Conservation (phyloP, 2,888 invertebrate species). For the Meloe dianella region DNA sequence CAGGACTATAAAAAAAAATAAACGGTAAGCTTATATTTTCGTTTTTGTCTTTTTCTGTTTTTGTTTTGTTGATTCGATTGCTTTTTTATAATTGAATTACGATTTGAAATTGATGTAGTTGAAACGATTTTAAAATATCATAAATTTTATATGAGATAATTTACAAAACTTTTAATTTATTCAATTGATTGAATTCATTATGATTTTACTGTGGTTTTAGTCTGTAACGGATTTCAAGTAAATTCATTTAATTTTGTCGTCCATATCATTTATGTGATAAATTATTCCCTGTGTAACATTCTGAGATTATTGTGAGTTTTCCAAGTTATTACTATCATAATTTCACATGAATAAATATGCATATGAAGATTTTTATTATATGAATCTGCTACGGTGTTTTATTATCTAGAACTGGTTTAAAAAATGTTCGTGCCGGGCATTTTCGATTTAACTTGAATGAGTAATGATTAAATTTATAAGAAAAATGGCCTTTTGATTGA, state of each 20-base stretch:
- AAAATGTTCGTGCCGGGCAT: not conserved
- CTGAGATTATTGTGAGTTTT: not conserved
- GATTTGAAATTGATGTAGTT: not conserved
- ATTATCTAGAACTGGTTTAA: not conserved
- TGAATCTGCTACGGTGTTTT: not conserved
- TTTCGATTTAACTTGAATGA: slow-evolving; percentile 3
- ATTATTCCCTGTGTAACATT: not conserved
- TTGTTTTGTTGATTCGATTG: not conserved
- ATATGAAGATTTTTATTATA: slow-evolving; percentile 5
- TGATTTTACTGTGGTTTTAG: not conserved
- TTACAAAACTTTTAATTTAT: not conserved
- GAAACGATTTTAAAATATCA: not conserved
- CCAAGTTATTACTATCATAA: slow-evolving; percentile 5
- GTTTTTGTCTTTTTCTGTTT: slow-evolving; percentile 35
- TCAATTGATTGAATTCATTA: not conserved
- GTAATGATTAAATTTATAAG: slow-evolving; percentile 2
- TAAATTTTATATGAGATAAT: not conserved
- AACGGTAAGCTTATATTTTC: slow-evolving; percentile 44
- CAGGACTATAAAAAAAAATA: slow-evolving; percentile 36
- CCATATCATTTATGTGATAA: not conserved
- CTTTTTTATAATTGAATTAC: not conserved
- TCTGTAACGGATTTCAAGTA: not conserved
- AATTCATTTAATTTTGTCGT: not conserved
- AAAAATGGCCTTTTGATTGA: not conserved
- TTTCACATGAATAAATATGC: slow-evolving; percentile 4